A percentile compares a stretch with the other conserved stretches of the same genome.
Evolutionary conservation across 1,140 invertebrate genomes (phyloP).

Genomic region (Drosophila subpulchrella): DNA sequence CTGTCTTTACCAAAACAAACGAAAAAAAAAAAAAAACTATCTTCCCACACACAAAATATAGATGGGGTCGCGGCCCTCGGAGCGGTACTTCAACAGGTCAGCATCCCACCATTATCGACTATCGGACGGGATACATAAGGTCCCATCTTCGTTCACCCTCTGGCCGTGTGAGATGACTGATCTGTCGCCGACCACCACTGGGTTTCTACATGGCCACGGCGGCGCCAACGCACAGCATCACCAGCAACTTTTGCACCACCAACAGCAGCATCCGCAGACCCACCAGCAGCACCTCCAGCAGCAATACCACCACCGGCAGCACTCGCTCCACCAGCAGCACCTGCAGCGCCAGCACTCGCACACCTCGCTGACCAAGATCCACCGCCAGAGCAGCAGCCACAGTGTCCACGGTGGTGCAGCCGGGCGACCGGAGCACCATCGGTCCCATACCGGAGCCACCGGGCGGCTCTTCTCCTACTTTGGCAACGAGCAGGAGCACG

Average conservation of each 20-base stretch:
- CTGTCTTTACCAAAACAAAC: slow-evolving; percentile 40
- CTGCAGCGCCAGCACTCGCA: slow-evolving; percentile 77
- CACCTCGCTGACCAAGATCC: slow-evolving; percentile 72
- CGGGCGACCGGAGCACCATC: slow-evolving; percentile 22
- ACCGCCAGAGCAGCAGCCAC: slow-evolving; percentile 72
- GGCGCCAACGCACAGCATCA: slow-evolving; percentile 71
- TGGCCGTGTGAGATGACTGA: slow-evolving; percentile 85
- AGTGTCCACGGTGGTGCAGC: slow-evolving; percentile 58
- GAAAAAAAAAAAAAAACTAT: slow-evolving; percentile 12
- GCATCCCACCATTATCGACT: slow-evolving; percentile 87
- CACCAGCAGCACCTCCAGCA: slow-evolving; percentile 51
- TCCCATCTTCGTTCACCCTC: slow-evolving; percentile 95
- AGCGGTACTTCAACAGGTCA: slow-evolving; percentile 84
- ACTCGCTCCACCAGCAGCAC: slow-evolving; percentile 55
- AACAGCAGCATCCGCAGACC: slow-evolving; percentile 58
- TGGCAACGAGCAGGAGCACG: slow-evolving; percentile 78
- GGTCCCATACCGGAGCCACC: slow-evolving; percentile 38
- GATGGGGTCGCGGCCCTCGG: slow-evolving; percentile 85
- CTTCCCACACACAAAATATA: slow-evolving; percentile 34
- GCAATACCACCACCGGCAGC: slow-evolving; percentile 56
- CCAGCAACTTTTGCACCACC: slow-evolving; percentile 63
- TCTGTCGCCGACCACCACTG: slow-evolving; percentile 81
- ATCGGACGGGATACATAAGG: slow-evolving; percentile 95
- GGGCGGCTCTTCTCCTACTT: slow-evolving; percentile 81
- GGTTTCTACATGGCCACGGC: slow-evolving; percentile 78